Evolutionary conservation across 2,888 invertebrate species (phyloP), one percentile per base, ranked within the genome.

Genomic region (Dicyrtoma fusca): DNA sequence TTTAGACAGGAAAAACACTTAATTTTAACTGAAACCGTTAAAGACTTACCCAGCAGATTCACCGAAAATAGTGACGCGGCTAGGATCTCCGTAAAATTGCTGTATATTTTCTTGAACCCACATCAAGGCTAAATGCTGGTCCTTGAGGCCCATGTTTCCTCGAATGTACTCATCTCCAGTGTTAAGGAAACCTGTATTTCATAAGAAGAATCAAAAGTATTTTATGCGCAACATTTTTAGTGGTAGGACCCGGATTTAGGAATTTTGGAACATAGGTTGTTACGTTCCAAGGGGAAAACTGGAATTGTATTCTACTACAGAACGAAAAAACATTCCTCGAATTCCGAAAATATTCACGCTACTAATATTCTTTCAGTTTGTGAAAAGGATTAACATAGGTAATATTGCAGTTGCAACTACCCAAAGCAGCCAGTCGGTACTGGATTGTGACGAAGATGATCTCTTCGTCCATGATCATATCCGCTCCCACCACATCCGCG

Each of bases 41-140:
- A n/a, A n/a, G n/a, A n/a, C 26, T 55, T 53, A 62, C 57, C 71
- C 71, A 14, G 71, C 71, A 63, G 64, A 64, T 44, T 75, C 72
- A 0, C 76, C 76, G 57, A 75, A 74, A 51, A 76, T 75, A n/a
- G 76, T 59, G 0, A 76, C 72, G 42, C 51, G 61, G 8, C 70
- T 64, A 5, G 71, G 69, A 65, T 77, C 57, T 45, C 77, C 77
- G 26, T 73, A 71, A 49, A 77, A 77, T 13, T 17, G 1, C 5
- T 45, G 11, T 49, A 76, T 75, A 45, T 77, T 75, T 14, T 73
- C 45, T 64, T 75, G 66, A 45, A 77, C 45, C 74, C 74, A 77
- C 57, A 57, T 49, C 21, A 77, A 51, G n/a, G 76, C 74, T 26
- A 71, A 55, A 0, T 55, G 17, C 44, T 77, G 75, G 45, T 75